Evolutionary conservation across 2,113 vertebrate species (phyloP), one percentile per base, ranked within the genome.

Genomic region (Gulo gulo): DNA sequence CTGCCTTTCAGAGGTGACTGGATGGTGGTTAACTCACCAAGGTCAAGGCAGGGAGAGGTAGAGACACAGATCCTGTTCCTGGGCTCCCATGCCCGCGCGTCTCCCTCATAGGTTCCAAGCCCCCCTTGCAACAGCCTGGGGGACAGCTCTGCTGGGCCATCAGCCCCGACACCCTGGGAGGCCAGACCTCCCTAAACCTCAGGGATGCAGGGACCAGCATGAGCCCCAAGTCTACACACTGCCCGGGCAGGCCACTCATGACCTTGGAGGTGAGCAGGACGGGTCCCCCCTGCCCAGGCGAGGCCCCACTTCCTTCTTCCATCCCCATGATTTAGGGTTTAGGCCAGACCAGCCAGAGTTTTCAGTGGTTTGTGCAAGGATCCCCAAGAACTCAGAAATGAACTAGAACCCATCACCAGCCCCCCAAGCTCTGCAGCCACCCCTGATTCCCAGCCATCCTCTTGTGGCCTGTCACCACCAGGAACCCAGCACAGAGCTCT

Each of bases 1-100:
- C 23, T 85, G 81, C 69, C 16, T 84, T 80, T 88, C 16, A 98
- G 92, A 98, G 98, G 98, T 94, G 73, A 3, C 0, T 0, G 0
- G 21, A 2, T 13, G 93, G 55, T 95, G 45, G 81, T 97, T 16
- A 84, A 69, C 59, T n/a, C 3, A 2, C 15, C 23, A 3, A 7
- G 42, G 36, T 16, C 29, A 5, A 9, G 34, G 31, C 14, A 26
- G 73, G 52, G 86, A 59, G 18, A 45, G 36, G 80, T 7, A 21
- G 50, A 4, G 12, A 45, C 24, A 12, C 21, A 36, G 69, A 29
- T 23, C 52, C 36, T 74, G 26, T 4, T 63, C 95, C 94, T 74
- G 71, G 52, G 92, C 96, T 78, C 39, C 18, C 39, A 67, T 69
- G 85, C 36, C 89, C 69, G 31, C 82, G 36, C 63, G 18, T 21